Base-by-base conservation (phyloP, 2,888 invertebrate species). In the Rotaria socialis region DNA sequence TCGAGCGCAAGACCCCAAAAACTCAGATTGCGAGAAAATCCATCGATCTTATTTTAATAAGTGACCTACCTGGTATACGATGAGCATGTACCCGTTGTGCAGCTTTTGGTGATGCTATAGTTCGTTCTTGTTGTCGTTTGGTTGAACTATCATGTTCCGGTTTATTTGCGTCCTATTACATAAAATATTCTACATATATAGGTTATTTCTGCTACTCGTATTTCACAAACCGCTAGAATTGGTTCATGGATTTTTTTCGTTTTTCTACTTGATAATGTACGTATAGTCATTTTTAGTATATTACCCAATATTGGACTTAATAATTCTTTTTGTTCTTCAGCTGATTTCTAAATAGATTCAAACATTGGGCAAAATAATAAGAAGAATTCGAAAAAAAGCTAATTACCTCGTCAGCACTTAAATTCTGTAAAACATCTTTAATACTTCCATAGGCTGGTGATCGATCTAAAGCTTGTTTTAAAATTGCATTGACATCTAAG, bases 261-360 rank as follows among this genome's bases (percentile, higher is more conserved):
- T 47, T 47, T 80, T n/a, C 47, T 80, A 1, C 47, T 80, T 43
- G 80, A 80, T 47, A 80, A 47, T 47, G 80, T 80, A 19, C 80
- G 80, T 24, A 80, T 80, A n/a, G 80, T 35, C 80, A 80, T 80
- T 80, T 80, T 80, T 22, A 80, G 11, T 47, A 80, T 80, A 80
- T 80, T 80, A 24, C 80, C 80, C 24, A 80, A n/a, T 11, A 80
- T 47, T 24, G 47, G 47, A 47, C 47, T 80, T n/a, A 80, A 80
- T 47, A 35, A 41, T 4, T 80, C 80, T 80, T n/a, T 47, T 80
- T 80, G 80, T 11, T 43, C 80, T 80, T 80, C 80, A 24, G 80
- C 22, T 80, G 80, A 47, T 80, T 80, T 43, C 80, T 80, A 47
- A 41, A 67, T 16, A 67, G 16, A 67, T 35, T 43, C 7, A 47